These are phyloP conservation scores for Epiblema foenella DNA, from an alignment of 2,888 invertebrate genomes.

Conservation along the genomic window DNA sequence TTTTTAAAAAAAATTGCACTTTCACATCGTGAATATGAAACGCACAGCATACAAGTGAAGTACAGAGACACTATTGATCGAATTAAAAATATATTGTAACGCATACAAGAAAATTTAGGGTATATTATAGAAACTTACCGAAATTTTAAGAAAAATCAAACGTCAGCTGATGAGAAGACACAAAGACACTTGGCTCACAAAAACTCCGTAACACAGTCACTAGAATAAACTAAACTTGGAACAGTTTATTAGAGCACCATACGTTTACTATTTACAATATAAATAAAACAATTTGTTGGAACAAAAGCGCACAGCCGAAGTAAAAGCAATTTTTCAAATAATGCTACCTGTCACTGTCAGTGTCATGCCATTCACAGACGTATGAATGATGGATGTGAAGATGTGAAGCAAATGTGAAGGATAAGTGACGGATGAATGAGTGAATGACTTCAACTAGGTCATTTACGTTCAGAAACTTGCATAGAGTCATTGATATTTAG, in stretches of 20 bases:
- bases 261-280: slow-evolving; percentile 21
- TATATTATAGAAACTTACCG: slow-evolving; percentile 32
- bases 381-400: not conserved
- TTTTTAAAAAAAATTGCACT: not conserved
- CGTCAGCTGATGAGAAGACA: slow-evolving; percentile 30
- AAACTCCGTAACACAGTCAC: slow-evolving; percentile 27
- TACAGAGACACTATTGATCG: not conserved
- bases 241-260: slow-evolving; percentile 7
- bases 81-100: not conserved
- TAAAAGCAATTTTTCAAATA: slow-evolving; percentile 43
- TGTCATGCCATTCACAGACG: not conserved
- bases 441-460: slow-evolving; percentile 14
- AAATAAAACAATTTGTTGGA: slow-evolving; percentile 30
- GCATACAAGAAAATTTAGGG: slow-evolving; percentile 10
- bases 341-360: slow-evolving; percentile 33
- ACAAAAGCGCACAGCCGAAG: slow-evolving; percentile 40
- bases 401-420: not conserved
- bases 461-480: slow-evolving; percentile 20
- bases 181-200: slow-evolving; percentile 15
- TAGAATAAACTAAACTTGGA: not conserved
- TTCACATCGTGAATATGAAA: not conserved
- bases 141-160: slow-evolving; percentile 18
- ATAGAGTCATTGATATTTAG: too few relatives aligned
- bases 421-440: slow-evolving; percentile 1
- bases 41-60: not conserved